phyloP scores from a whole-genome alignment of 1,140 invertebrate genomes.

The Atta texana region DNA sequence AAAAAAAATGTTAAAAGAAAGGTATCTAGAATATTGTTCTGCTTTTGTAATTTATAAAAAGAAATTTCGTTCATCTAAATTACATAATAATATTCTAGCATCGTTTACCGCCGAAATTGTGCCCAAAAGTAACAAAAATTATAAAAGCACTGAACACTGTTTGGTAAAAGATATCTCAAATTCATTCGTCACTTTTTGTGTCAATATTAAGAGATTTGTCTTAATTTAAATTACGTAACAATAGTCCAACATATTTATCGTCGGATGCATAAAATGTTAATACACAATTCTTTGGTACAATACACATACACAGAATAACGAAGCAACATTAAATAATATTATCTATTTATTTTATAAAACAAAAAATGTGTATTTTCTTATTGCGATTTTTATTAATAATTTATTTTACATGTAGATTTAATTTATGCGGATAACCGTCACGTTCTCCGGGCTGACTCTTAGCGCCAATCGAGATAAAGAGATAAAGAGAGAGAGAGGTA shows the following conservation, averaged over 20 bases:
- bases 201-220: too few species aligned
- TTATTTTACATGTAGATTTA: constrained; percentile 20
- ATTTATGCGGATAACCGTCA: not conserved
- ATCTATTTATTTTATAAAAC: not conserved
- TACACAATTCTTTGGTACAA: not conserved
- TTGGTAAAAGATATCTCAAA: not conserved
- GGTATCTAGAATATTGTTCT: too few species aligned
- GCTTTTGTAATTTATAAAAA: not conserved
- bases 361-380: not conserved
- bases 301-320: not conserved
- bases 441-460: constrained; percentile 39
- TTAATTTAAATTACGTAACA: not conserved
- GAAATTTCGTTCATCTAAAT: not conserved
- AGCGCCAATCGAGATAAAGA: constrained; percentile 53
- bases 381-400: not conserved
- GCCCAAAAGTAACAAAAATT: not conserved
- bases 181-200: too few species aligned
- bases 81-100: not conserved
- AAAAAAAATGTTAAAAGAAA: not conserved
- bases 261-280: not conserved
- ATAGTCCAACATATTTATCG: not conserved
- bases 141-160: not conserved
- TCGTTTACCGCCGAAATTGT: not conserved
- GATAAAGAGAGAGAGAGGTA: constrained; percentile 61
- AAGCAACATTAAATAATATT: not conserved